Evolutionary conservation across 2,888 invertebrate species (phyloP).

Genomic region (Cataglyphis rosenhaueri): DNA sequence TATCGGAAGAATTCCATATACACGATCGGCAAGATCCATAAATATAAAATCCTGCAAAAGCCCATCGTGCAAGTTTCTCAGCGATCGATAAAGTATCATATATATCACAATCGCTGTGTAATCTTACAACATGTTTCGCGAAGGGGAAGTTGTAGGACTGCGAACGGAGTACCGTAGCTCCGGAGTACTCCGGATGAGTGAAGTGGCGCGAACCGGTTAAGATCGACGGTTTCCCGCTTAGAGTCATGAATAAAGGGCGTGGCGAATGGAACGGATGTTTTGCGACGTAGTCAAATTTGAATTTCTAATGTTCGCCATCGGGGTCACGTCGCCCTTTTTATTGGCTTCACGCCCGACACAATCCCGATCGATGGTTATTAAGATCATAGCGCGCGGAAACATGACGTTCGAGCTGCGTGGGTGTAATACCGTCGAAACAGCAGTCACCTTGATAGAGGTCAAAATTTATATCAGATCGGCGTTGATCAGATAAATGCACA

Average conservation of each 20-base stretch:
- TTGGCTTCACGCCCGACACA: slow-evolving; percentile 13
- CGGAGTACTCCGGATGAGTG: neutral
- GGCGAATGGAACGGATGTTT: slow-evolving; percentile 47
- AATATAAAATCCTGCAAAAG: slow-evolving; percentile 3
- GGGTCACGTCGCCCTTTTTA: slow-evolving; percentile 5
- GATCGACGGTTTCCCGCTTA: slow-evolving; percentile 53
- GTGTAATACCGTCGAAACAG: neutral
- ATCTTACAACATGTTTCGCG: slow-evolving; percentile 9
- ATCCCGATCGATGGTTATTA: slow-evolving; percentile 44
- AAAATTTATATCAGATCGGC: neutral
- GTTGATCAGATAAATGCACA: slow-evolving; percentile 21
- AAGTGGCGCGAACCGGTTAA: slow-evolving; percentile 65
- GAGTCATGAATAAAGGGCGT: slow-evolving; percentile 68
- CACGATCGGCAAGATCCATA: neutral
- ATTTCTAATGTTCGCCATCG: slow-evolving; percentile 63
- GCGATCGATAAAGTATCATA: neutral
- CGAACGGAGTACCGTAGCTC: slow-evolving; percentile 4
- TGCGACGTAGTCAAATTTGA: slow-evolving; percentile 62
- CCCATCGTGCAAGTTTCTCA: neutral
- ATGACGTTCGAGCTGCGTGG: slow-evolving; percentile 13
- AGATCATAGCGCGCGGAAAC: neutral
- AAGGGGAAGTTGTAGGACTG: neutral
- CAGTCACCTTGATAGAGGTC: slow-evolving; percentile 30
- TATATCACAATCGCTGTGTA: slow-evolving; percentile 13
- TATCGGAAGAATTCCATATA: neutral